Evolutionary conservation across 2,113 vertebrate species (phyloP).

Genomic region (Opisthocomus hoazin): DNA sequence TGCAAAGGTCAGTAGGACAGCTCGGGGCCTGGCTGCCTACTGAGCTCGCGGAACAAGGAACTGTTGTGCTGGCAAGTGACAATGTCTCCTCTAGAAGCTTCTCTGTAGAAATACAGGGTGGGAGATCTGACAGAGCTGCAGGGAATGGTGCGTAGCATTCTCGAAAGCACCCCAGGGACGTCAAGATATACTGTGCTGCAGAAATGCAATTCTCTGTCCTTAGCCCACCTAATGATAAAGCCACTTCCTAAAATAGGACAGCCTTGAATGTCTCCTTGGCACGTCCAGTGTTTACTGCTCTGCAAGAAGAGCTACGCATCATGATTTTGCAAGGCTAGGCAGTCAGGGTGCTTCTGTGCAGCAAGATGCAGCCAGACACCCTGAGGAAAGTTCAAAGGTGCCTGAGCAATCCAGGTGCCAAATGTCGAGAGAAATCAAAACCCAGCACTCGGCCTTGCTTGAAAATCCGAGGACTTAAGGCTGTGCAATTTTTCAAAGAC

Average conservation of each 20-base stretch:
- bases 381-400: background rate
- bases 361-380: background rate
- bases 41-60: background rate
- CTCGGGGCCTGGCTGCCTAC: background rate
- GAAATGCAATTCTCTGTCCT: background rate
- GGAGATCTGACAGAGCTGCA: background rate
- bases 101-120: fast-evolving
- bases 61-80: background rate
- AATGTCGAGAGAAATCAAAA: background rate
- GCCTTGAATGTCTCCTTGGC: background rate
- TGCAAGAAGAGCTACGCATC: background rate
- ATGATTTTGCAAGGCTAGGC: background rate
- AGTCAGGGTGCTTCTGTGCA: background rate
- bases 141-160: background rate
- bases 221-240: background rate
- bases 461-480: background rate
- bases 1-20: background rate
- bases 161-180: background rate
- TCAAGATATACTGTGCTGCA: background rate
- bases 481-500: background rate
- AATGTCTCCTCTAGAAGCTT: background rate
- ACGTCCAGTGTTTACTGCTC: background rate
- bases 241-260: background rate
- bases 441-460: background rate
- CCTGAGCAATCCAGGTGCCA: background rate